Evolutionary conservation across 2,888 invertebrate species (phyloP).

Genomic region (Ceraclea dissimilis): DNA sequence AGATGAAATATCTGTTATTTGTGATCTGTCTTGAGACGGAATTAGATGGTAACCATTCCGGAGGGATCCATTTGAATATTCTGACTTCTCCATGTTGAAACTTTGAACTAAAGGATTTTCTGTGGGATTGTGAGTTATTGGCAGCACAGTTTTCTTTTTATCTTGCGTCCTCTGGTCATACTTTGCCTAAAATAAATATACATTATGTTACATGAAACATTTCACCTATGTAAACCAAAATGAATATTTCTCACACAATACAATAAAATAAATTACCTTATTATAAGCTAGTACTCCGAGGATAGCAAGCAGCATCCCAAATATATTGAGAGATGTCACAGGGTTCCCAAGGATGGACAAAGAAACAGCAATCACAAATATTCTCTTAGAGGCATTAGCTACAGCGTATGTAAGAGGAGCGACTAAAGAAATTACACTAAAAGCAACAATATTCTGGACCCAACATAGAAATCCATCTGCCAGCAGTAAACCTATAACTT

Average conservation of each 20-base stretch:
- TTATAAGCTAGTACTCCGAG: constrained; percentile 88
- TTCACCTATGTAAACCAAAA: too few species aligned
- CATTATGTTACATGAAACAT: background rate
- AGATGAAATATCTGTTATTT: constrained; percentile 19
- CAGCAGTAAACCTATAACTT: constrained; percentile 53
- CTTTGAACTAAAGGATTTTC: constrained; percentile 23
- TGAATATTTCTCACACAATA: too few species aligned
- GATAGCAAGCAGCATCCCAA: constrained; percentile 87
- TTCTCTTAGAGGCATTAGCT: constrained; percentile 90
- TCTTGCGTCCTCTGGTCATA: constrained; percentile 22
- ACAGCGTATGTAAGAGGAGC: constrained; percentile 95
- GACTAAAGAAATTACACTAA: constrained; percentile 83
- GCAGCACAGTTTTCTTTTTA: constrained; percentile 21
- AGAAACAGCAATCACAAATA: constrained; percentile 84
- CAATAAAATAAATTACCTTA: constrained; percentile 46
- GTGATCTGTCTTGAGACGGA: constrained; percentile 14
- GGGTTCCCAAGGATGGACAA: constrained; percentile 85
- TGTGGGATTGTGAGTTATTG: constrained; percentile 17
- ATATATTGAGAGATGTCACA: constrained; percentile 75
- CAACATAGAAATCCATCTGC: constrained; percentile 85
- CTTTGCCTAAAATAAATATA: constrained; percentile 20
- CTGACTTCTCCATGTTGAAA: constrained; percentile 24
- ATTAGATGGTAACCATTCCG: constrained; percentile 23
- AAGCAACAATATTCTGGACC: constrained; percentile 92
- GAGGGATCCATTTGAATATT: constrained; percentile 21